Base-by-base conservation (phyloP, 2,888 invertebrate species). In the Himalopsyche anomala region DNA sequence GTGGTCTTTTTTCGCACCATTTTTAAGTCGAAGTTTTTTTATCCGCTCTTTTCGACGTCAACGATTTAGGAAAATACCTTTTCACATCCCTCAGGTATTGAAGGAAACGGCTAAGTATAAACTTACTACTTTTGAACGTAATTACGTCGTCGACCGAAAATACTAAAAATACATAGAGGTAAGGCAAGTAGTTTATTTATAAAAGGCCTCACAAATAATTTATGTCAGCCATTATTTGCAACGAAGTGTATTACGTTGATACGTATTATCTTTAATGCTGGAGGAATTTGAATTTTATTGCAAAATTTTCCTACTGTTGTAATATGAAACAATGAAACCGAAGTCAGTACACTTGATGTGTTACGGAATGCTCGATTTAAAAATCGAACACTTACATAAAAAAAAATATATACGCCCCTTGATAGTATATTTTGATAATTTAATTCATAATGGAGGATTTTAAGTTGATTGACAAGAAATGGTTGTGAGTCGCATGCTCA, bases 101-200 rank as follows among this genome's bases (percentile, higher is more conserved):
- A 62, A 62, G 62, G 62, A 62, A 62, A 62, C 19, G 62, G 62
- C 19, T 62, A 62, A 62, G 62, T 62, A 62, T 62, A 19, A 62
- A 62, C 28, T 62, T 11, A 62, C 62, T 62, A 62, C 62, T 62
- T 28, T 19, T 62, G n/a, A 62, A 62, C 19, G 62, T 62, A 62
- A 62, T 62, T 62, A 62, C 62, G 62, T 28, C 19, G 62, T 62
- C 6, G 62, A 62, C 19, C 62, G 62, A 62, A 62, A 62, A 62
- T 19, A 62, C 62, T 62, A 62, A 62, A 62, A 62, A 62, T 62
- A 62, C 19, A n/a, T 62, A 1, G 0, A 28, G 28, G 8, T 62
- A 62, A 2, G 45, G 9, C 45, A 45, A 62, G 62, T 62, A 19
- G 62, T 62, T 51, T 62, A 62, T 62, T 62, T 62, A 62, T 62